Evolutionary conservation across 1,140 invertebrate species (phyloP).

Genomic region (Lethocerus indicus): DNA sequence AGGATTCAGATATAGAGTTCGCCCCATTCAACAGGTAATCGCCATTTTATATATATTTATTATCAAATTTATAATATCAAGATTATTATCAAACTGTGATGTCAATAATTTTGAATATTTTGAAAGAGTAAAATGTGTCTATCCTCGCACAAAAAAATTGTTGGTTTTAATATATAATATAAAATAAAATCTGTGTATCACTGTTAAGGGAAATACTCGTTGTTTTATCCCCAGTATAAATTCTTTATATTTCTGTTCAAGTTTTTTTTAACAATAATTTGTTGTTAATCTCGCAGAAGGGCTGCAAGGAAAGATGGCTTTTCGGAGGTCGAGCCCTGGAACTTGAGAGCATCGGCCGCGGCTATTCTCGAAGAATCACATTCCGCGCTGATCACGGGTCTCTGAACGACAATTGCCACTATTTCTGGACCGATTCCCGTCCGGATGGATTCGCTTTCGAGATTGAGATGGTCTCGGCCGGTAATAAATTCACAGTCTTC

Average conservation of each 20-base stretch:
- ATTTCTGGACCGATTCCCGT: constrained; percentile 60
- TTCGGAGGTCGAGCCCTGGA: constrained; percentile 42
- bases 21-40: constrained; percentile 35
- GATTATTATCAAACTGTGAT: too few relatives aligned
- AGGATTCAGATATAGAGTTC: constrained; percentile 58
- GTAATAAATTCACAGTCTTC: constrained; percentile 50
- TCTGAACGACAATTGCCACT: constrained; percentile 47
- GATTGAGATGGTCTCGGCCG: constrained; percentile 43
- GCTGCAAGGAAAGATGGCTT: constrained; percentile 25
- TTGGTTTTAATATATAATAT: too few relatives aligned
- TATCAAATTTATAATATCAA: too few relatives aligned
- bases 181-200: too few relatives aligned
- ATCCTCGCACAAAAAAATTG: too few relatives aligned
- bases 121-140: too few relatives aligned
- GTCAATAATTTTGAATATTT: too few relatives aligned
- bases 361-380: constrained; percentile 54
- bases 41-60: too few relatives aligned
- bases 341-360: constrained; percentile 49
- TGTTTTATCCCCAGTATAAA: too few relatives aligned
- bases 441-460: constrained; percentile 55
- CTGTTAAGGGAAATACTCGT: too few relatives aligned
- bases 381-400: constrained; percentile 42
- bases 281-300: not conserved
- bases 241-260: too few relatives aligned
- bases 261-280: too few relatives aligned